Evolutionary conservation across 2,888 invertebrate species (phyloP).

Genomic region (Scaptomyza tumidula): DNA sequence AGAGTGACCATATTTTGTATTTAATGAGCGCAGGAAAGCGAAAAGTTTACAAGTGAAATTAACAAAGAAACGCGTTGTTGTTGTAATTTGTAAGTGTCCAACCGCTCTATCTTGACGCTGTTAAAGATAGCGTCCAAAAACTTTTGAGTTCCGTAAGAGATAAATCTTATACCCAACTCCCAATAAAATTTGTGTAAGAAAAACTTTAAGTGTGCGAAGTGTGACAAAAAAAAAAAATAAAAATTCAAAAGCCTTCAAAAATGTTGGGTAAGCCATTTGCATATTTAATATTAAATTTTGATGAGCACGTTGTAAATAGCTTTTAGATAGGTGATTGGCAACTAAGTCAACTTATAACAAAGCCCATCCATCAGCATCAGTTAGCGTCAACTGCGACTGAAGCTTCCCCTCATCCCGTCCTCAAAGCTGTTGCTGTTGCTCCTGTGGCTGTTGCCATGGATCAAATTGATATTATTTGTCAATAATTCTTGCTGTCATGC

Average conservation of each 20-base stretch:
- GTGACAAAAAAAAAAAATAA: too few species aligned
- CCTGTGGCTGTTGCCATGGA: slow-evolving; percentile 35
- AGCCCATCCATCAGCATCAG: slow-evolving; percentile 67
- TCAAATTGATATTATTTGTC: slow-evolving; percentile 71
- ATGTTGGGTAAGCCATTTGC: background rate
- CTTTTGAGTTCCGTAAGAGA: background rate
- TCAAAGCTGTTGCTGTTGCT: slow-evolving; percentile 4
- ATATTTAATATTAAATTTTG: slow-evolving; percentile 17
- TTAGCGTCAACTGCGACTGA: slow-evolving; percentile 34
- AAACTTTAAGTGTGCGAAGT: background rate
- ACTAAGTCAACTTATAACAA: slow-evolving; percentile 23
- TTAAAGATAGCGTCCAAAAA: background rate
- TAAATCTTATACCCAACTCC: slow-evolving; percentile 1
- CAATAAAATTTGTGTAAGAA: background rate
- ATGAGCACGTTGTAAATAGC: slow-evolving; percentile 9
- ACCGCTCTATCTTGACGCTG: background rate
- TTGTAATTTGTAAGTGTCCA: background rate
- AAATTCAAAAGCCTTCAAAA: background rate
- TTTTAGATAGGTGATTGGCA: slow-evolving; percentile 18
- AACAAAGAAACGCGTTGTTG: background rate
- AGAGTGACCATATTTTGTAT: slow-evolving; percentile 33
- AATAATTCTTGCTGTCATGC: slow-evolving; percentile 54
- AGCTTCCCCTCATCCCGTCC: background rate
- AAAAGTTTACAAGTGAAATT: slow-evolving; percentile 1
- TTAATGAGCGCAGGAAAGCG: background rate